phyloP scores from a whole-genome alignment of 2,113 vertebrate species.

The Agapornis roseicollis region DNA sequence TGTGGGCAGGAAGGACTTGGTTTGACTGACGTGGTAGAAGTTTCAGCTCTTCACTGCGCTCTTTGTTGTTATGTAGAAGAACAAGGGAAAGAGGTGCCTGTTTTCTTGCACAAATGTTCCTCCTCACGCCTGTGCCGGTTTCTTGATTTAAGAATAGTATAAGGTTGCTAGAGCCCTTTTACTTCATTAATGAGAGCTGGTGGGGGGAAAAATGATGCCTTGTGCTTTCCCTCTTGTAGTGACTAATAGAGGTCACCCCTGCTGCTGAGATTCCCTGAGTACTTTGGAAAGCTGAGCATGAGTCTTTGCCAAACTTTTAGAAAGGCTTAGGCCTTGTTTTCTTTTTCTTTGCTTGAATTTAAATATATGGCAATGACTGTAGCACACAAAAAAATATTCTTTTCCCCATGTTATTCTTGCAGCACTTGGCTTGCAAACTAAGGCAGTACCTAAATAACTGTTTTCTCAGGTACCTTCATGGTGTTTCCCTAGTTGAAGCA shows the following conservation, averaged over 20 bases:
- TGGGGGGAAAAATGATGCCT: not conserved
- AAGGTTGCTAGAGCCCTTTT: not conserved
- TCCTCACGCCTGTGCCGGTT: not conserved
- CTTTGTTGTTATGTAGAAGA: not conserved
- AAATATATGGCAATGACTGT: not conserved
- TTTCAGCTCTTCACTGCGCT: not conserved
- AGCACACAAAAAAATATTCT: not conserved
- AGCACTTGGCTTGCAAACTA: not conserved
- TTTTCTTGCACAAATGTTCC: not conserved
- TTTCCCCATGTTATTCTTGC: not conserved
- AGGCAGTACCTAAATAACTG: not conserved
- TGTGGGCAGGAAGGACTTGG: not conserved
- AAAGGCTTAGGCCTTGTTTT: not conserved
- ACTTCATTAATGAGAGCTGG: not conserved
- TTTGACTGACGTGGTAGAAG: not conserved
- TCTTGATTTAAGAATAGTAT: constrained; percentile 9
- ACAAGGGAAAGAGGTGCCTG: not conserved
- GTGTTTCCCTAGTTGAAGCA: not conserved
- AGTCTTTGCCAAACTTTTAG: not conserved
- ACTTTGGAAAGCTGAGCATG: not conserved
- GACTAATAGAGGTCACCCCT: not conserved
- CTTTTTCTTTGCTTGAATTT: not conserved
- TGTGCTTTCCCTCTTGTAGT: not conserved
- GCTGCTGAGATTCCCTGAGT: not conserved
- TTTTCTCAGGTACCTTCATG: not conserved